Evolutionary conservation across 2,797 vertebrate species (phyloP), one percentile per base, ranked within the genome.

Genomic region (Bucorvus abyssinicus): DNA sequence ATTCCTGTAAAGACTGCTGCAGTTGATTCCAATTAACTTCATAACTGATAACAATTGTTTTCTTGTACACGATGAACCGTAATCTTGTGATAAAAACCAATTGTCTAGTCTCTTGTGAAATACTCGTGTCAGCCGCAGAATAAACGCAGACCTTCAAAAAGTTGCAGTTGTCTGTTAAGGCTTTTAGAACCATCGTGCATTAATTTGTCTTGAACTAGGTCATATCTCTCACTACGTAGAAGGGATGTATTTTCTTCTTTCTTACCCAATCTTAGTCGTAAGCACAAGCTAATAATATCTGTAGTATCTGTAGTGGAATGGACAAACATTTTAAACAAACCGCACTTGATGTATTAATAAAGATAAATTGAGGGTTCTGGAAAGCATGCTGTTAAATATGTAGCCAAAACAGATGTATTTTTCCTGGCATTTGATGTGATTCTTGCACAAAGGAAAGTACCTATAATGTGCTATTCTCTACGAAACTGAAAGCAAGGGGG

Each of bases 21-120:
- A 97, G 97, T 98, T 98, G 97, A 98, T 98, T 98, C 97, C 97
- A 98, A 97, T 98, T 98, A 98, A 97, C 96, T 97, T 98, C 96
- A 87, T 97, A 89, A 87, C 93, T 95, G 94, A 94, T 97, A 96
- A 82, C 92, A 96, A 95, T 97, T 97, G 97, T 98, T 97, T 98
- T 97, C 96, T 95, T 95, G 94, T 95, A 95, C 95, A 89, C 55
- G 93, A 97, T 95, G 93, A 97, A 89, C 68, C 53, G 92, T 85
- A 95, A 97, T 96, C 87, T 94, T 65, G 89, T n/a, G 87, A 97
- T 95, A 96, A 96, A 98, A 97, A 84, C n/a, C 52, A 93, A 97
- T 86, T 94, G 95, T 88, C 91, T 89, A 63, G 85, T 95, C 91
- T 88, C 90, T 89, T 83, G 57, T 83, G 92, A 97, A 97, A 96